These are phyloP conservation scores for Lepidonotus clava DNA, from an alignment of 2,888 invertebrate species.

Conservation along the genomic window DNA sequence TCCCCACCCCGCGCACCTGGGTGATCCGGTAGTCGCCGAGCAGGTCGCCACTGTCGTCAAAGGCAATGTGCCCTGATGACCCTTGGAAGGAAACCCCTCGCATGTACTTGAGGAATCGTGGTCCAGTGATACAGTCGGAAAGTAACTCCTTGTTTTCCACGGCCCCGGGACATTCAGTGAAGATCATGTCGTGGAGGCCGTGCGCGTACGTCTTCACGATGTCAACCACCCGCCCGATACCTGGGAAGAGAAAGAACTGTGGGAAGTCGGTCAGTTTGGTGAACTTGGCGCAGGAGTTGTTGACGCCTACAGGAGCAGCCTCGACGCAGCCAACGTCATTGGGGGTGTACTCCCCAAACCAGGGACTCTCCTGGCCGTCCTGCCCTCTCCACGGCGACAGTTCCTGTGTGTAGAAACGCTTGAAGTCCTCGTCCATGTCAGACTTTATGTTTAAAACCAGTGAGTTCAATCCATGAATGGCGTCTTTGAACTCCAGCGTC, in stretches of 20 bases:
- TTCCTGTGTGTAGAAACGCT: slow-evolving; percentile 15
- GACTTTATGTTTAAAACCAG: background rate
- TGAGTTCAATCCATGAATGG: background rate
- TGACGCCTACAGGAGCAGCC: background rate
- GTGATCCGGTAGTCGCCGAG: slow-evolving; percentile 47
- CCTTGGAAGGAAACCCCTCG: background rate
- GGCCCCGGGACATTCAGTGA: background rate
- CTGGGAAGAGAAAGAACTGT: background rate
- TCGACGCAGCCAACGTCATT: slow-evolving; percentile 7
- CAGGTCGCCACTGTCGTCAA: slow-evolving; percentile 40
- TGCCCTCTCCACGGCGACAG: background rate
- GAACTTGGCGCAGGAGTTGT: slow-evolving; percentile 8
- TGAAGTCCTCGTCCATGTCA: background rate
- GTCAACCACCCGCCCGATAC: slow-evolving; percentile 26
- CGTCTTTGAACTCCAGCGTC: background rate
- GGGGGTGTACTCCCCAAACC: slow-evolving; percentile 31
- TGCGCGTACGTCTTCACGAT: slow-evolving; percentile 22
- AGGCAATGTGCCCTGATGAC: background rate
- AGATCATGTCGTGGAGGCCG: background rate
- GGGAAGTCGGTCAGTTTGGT: slow-evolving; percentile 24
- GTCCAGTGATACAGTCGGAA: background rate
- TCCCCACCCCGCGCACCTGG: background rate
- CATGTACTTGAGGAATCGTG: background rate
- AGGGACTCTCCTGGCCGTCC: background rate
- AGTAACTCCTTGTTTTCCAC: background rate